A percentile compares a stretch with the other conserved stretches of the same genome.
Conservation (phyloP, 2,113 vertebrate genomes). For the Trematomus loennbergii region DNA sequence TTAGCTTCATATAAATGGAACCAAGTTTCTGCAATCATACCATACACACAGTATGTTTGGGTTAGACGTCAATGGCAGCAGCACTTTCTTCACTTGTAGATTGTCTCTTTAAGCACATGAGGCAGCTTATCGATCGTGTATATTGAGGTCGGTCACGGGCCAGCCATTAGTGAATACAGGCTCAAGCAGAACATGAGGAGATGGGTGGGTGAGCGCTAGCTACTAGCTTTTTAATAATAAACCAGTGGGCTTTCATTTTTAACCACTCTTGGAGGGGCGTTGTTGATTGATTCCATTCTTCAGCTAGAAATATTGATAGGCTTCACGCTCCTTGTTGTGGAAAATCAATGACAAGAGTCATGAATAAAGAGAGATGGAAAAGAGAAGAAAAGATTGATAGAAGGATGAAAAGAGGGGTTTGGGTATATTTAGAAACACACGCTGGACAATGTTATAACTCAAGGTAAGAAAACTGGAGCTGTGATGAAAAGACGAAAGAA, state of each 20-base stretch:
- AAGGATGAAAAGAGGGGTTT: conserved; percentile 5
- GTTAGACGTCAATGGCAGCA: conserved; percentile 14
- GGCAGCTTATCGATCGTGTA: conserved; percentile 50
- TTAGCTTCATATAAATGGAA: background rate
- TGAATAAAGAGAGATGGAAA: conserved; percentile 26
- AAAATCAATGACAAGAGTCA: conserved; percentile 73
- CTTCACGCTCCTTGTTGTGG: conserved; percentile 61
- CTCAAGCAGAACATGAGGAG: conserved; percentile 56
- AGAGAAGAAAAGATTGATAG: conserved; percentile 1
- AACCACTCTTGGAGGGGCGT: conserved; percentile 62
- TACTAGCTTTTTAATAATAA: conserved; percentile 72
- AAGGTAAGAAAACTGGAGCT: background rate
- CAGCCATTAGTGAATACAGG: conserved; percentile 60
- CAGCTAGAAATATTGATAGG: conserved; percentile 74
- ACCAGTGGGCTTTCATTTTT: conserved; percentile 64
- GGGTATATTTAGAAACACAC: conserved; percentile 6
- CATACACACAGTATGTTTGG: conserved; percentile 23
- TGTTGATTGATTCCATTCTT: conserved; percentile 72
- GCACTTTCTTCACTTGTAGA: conserved; percentile 41
- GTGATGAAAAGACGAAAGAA: background rate
- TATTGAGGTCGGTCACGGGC: conserved; percentile 58
- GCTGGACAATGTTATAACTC: background rate
- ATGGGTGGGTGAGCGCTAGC: conserved; percentile 46
- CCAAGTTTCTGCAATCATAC: background rate
- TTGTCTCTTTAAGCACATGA: conserved; percentile 57